phyloP scores from a whole-genome alignment of 2,113 vertebrate species.

The Otis tarda region DNA sequence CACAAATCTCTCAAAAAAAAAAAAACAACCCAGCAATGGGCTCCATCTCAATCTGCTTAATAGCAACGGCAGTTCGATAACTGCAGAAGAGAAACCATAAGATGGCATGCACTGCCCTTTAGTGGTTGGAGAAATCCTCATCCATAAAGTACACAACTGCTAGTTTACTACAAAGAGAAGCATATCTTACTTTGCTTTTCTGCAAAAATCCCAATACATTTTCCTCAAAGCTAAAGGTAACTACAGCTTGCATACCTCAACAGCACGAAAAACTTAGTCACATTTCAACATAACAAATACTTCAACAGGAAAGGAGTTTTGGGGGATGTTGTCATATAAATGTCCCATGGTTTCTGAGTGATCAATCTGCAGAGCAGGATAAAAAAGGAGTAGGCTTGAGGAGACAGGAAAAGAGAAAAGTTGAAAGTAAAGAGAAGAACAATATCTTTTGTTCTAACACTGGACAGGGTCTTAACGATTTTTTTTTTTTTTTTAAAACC shows the following conservation, averaged over 20 bases:
- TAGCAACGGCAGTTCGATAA: background rate
- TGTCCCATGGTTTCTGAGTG: background rate
- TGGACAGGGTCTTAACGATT: background rate
- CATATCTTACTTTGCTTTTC: background rate
- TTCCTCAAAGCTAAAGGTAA: background rate
- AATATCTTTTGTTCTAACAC: background rate
- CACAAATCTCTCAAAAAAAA: background rate
- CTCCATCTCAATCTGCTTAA: background rate
- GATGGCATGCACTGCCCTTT: slow-evolving; percentile 56
- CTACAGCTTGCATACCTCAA: background rate
- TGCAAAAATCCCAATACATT: background rate
- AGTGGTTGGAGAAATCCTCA: slow-evolving; percentile 45
- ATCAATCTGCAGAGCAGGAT: background rate
- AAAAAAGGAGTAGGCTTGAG: background rate
- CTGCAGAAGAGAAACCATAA: slow-evolving; percentile 9
- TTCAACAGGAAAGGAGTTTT: background rate
- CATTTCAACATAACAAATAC: background rate
- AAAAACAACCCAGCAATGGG: background rate
- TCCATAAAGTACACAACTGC: background rate
- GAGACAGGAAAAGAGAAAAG: background rate
- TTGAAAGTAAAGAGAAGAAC: background rate
- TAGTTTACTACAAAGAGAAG: background rate
- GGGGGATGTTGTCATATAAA: background rate
- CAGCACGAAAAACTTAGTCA: background rate
- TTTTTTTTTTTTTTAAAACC: background rate